Base-by-base conservation (phyloP, 2,888 invertebrate genomes). In the Ptychoptera contaminata region DNA sequence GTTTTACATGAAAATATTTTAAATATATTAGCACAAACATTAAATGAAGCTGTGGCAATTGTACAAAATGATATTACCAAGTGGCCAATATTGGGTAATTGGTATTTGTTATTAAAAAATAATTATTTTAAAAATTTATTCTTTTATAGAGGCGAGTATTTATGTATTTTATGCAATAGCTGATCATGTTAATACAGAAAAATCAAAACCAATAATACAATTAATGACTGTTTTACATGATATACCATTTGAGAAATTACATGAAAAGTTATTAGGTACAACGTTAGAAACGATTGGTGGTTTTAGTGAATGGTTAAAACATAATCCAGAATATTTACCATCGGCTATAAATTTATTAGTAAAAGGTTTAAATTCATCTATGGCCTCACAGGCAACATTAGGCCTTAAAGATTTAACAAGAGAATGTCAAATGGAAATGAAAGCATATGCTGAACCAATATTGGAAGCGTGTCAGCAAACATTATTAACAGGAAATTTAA, bases 341-440 rank as follows among this genome's bases (percentile, higher is more conserved):
- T 71, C 72, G 47, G 75, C 81, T 7, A 68, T 86, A 44, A 78
- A 80, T n/a, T 63, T 86, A 16, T 65, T 85, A 3, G 68, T 74
- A 12, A 67, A 78, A 32, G 82, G 82, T 2, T 62, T 87, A 10
- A 72, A 77, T 51, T 66, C 74, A 0, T 71, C 77, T 29, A 80
- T 84, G 48, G 77, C 83, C 1, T 79, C 84, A 5, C 76, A 84
- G 45, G 82, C 88, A 1, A 90, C 91, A 4, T 76, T 91, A 62
- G 91, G 93, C 16, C 69, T 93, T 10, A 86, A 91, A 59, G 91
- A 91, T 57, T 74, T 94, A 35, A 80, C 86, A 31, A 70, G 82
- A 32, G 88, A 90, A 61, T 90, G 90, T 58, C 75, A 77, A 54
- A 61, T 75, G 42, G 77, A 79, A 58, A 72, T 93, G 52, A 72